Evolutionary conservation across 2,797 vertebrate genomes (phyloP), one percentile per base, ranked within the genome.

Genomic region (Gorsachius magnificus): DNA sequence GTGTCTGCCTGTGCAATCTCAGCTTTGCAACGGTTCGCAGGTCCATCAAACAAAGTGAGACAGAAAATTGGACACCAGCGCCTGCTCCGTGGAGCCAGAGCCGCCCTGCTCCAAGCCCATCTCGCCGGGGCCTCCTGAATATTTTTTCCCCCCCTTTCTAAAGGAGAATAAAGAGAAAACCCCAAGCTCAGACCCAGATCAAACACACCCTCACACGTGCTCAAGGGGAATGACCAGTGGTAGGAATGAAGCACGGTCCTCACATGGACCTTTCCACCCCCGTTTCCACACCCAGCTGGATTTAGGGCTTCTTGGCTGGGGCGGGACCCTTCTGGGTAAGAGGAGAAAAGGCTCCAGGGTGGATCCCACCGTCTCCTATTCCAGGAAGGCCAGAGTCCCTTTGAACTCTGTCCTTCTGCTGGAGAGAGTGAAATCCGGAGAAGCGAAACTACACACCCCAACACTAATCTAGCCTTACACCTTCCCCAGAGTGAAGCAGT

Each of bases 41-140:
- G 89, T 93, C 92, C 90, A 82, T 93, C 92, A 92, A 95, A 93
- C 70, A 93, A 82, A 95, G 87, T 0, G 7, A 95, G 93, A 96
- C 90, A 96, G 93, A 96, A 96, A 96, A 96, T 43, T 96, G 95
- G 95, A 96, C 21, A 0, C 74, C 63, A 41, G 41, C 0, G 4
- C n/a, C 57, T 86, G 90, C 77, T 90, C 43, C 1, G 3, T 8
- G 38, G 77, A 90, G 41, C 1, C 2, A 84, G 86, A 86, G 45
- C 35, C 36, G 46, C 76, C 50, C 74, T 65, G 63, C 75, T 77
- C 84, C 70, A 72, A 89, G 36, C 56, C 71, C 79, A 80, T 63
- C 71, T 87, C 28, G 5, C 64, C 0, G 0, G 36, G 38, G 43
- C 68, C 78, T 76, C 87, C 46, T 25, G 41, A 61, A 46, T 86